Evolutionary conservation across 2,797 vertebrate species (phyloP).

Genomic region (Cirrhinus molitorella): DNA sequence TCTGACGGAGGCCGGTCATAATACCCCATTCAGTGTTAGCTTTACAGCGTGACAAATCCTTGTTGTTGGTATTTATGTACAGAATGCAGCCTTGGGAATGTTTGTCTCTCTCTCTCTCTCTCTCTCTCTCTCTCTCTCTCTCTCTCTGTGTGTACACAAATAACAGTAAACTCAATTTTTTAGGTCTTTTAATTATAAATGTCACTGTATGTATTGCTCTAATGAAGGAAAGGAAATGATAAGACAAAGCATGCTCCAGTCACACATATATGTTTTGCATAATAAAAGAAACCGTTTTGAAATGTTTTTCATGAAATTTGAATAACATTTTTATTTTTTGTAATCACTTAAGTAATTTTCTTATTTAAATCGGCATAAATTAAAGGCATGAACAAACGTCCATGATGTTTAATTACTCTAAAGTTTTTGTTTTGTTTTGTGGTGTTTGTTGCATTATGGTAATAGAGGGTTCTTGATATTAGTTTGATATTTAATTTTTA

Average conservation of each 20-base stretch:
- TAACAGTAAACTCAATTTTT: neutral
- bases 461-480: neutral
- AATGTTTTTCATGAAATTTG: neutral
- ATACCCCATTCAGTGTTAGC: slow-evolving; percentile 65
- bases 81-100: slow-evolving; percentile 62
- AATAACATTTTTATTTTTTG: neutral
- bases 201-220: neutral
- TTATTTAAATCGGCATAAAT: neutral
- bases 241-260: neutral
- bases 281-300: neutral
- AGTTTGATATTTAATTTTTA: neutral
- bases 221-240: neutral
- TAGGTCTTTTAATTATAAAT: neutral
- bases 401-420: neutral
- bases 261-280: neutral
- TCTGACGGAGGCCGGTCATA: slow-evolving; percentile 57
- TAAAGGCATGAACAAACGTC: neutral
- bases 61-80: slow-evolving; percentile 72
- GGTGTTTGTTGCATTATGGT: neutral
- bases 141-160: slow-evolving; percentile 27
- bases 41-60: slow-evolving; percentile 72
- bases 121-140: slow-evolving; percentile 39
- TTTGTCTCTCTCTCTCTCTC: slow-evolving; percentile 43
- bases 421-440: neutral
- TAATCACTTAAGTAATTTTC: neutral